Percentiles rank a stretch among this genome's conserved stretches.
Evolutionary conservation across 2,888 invertebrate genomes (phyloP).

Genomic region (Sepiola atlantica): DNA sequence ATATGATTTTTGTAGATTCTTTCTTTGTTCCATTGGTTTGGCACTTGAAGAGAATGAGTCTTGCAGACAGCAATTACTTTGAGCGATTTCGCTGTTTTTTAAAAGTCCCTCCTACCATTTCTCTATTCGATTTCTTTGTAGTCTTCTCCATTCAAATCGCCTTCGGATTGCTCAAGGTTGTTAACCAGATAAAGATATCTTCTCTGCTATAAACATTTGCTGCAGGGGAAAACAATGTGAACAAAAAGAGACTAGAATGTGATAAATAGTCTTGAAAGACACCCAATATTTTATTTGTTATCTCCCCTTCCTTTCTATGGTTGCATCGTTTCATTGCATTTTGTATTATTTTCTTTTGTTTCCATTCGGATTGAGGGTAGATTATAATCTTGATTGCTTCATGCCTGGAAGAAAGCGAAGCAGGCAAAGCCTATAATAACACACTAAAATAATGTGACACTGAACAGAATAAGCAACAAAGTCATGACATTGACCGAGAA

Average conservation of each 20-base stretch:
- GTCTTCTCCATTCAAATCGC: neutral
- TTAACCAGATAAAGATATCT: constrained; percentile 19
- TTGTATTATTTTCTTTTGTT: neutral
- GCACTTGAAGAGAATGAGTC: neutral
- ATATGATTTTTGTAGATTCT: neutral
- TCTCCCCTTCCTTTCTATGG: neutral
- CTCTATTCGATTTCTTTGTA: neutral
- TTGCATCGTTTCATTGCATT: neutral
- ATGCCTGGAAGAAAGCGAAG: neutral
- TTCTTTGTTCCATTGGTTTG: neutral
- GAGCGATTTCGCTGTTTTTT: neutral
- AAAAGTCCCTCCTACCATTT: neutral
- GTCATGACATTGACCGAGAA: neutral
- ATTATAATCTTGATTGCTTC: neutral
- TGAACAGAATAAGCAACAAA: neutral
- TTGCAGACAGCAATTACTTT: neutral
- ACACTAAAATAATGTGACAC: neutral
- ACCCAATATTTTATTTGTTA: neutral
- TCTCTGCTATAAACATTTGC: neutral
- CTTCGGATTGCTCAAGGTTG: neutral
- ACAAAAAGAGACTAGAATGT: neutral
- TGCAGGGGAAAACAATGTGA: neutral
- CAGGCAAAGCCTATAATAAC: neutral
- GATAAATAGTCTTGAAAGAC: neutral
- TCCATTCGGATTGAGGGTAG: neutral